Percentiles rank a stretch among this genome's conserved stretches.
phyloP scores from a whole-genome alignment of 2,888 invertebrate species.

The Drosophila birchii region DNA sequence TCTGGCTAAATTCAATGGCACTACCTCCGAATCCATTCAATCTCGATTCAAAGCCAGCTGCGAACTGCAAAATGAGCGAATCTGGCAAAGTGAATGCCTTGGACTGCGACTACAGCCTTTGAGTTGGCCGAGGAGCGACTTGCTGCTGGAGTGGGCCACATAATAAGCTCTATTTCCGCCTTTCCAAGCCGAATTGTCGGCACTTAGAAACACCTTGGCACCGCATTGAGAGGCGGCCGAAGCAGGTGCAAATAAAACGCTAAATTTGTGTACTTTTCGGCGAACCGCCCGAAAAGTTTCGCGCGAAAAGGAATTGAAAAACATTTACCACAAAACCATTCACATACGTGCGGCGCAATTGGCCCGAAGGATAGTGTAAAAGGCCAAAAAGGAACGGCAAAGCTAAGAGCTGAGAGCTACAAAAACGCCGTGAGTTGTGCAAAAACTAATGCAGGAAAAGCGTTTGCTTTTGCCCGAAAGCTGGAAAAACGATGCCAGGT shows the following conservation, averaged over 20 bases:
- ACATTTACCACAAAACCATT: conserved; percentile 74
- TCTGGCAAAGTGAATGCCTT: conserved; percentile 22
- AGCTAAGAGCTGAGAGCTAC: conserved; percentile 29
- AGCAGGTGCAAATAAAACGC: conserved; percentile 77
- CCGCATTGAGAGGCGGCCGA: conserved; percentile 39
- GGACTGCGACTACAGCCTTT: conserved; percentile 62
- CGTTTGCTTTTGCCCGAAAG: conserved; percentile 44
- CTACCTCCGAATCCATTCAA: conserved; percentile 52
- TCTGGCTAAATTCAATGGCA: conserved; percentile 61
- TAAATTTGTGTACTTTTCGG: conserved; percentile 77
- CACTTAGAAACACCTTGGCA: conserved; percentile 53
- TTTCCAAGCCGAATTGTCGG: conserved; percentile 62
- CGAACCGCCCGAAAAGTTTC: conserved; percentile 28
- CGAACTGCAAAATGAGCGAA: conserved; percentile 46
- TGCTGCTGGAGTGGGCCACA: conserved; percentile 27
- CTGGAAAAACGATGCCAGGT: conserved; percentile 48
- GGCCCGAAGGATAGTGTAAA: conserved; percentile 33
- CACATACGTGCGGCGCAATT: conserved; percentile 22
- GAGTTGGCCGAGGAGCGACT: conserved; percentile 57
- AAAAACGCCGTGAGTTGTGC: conserved; percentile 30
- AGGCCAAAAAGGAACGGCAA: conserved; percentile 29
- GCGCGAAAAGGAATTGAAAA: conserved; percentile 70
- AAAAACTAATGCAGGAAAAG: conserved; percentile 48
- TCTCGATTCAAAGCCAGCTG: conserved; percentile 46
- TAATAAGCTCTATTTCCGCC: conserved; percentile 78